A percentile compares a stretch with the other conserved stretches of the same genome.
Conservation (phyloP, 35 echinoderm and acorn worm genomes). For the Diadema setosum region DNA sequence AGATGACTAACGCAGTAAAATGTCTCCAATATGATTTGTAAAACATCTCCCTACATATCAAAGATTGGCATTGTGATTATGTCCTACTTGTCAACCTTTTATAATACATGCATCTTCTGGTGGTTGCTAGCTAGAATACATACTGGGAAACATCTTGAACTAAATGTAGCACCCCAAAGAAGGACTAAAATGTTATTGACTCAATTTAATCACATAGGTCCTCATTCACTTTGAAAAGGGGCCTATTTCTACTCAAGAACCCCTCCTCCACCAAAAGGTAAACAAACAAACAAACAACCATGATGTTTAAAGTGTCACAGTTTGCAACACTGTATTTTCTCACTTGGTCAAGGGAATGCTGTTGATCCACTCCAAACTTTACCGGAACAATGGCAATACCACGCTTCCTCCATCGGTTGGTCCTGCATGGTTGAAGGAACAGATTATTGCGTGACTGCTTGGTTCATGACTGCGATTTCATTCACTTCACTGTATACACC, state of each 20-base stretch:
- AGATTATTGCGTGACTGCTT: not conserved
- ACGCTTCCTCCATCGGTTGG: constrained; percentile 25
- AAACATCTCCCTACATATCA: no score
- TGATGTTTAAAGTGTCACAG: not conserved
- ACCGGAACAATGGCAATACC: constrained; percentile 12
- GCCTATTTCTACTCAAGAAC: not conserved
- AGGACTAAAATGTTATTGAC: no score
- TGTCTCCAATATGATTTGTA: no score
- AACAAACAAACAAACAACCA: not conserved
- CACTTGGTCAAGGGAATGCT: not conserved
- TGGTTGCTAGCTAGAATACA: no score
- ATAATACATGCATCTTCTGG: no score
- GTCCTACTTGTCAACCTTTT: no score
- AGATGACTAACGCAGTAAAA: no score
- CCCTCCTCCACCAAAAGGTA: not conserved
- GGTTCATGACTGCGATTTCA: not conserved
- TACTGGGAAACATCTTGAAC: no score
- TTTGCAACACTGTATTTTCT: not conserved
- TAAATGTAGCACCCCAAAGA: no score
- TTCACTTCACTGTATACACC: no score
- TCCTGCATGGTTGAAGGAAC: not conserved
- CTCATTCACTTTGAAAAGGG: not conserved
- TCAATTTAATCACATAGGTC: not conserved
- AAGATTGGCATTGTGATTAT: no score
- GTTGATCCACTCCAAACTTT: not conserved